phyloP scores from a whole-genome alignment of 2,888 invertebrate genomes.

The Tetragonula carbonaria region DNA sequence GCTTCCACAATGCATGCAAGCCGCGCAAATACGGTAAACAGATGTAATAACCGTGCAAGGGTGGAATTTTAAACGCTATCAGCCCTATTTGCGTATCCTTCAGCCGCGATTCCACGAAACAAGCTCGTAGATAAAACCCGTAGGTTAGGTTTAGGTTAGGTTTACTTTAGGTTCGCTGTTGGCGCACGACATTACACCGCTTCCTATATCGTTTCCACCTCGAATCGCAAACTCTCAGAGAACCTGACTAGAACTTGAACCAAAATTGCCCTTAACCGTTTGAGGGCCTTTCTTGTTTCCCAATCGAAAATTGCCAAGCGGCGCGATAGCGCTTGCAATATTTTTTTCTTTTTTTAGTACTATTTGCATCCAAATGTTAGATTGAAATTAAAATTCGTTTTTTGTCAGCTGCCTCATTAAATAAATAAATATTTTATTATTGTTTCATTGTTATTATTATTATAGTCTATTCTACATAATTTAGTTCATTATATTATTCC shows the following conservation, averaged over 20 bases:
- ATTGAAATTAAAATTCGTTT: too few relatives aligned
- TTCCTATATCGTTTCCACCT: neutral
- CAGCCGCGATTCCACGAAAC: neutral
- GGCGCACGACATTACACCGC: neutral
- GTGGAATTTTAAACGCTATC: constrained; percentile 32
- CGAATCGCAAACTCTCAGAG: neutral
- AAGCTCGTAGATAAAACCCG: neutral
- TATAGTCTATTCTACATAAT: too few relatives aligned
- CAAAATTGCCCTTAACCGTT: neutral
- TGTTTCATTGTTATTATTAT: too few relatives aligned
- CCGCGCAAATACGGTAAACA: constrained; percentile 30
- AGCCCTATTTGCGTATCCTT: neutral
- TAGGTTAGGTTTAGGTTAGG: neutral
- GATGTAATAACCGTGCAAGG: constrained; percentile 44
- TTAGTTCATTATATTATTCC: too few relatives aligned
- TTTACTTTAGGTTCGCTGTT: neutral
- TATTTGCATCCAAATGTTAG: too few relatives aligned
- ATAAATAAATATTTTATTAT: too few relatives aligned
- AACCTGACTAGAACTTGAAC: too few relatives aligned
- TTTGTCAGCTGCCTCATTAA: too few relatives aligned
- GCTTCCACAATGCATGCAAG: constrained; percentile 45
- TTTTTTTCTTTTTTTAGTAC: too few relatives aligned
- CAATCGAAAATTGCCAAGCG: too few relatives aligned
- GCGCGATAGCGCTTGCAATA: too few relatives aligned
- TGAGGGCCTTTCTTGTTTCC: too few relatives aligned